Base-by-base conservation (phyloP, 2,888 invertebrate species). In the Amphipoea lucens region DNA sequence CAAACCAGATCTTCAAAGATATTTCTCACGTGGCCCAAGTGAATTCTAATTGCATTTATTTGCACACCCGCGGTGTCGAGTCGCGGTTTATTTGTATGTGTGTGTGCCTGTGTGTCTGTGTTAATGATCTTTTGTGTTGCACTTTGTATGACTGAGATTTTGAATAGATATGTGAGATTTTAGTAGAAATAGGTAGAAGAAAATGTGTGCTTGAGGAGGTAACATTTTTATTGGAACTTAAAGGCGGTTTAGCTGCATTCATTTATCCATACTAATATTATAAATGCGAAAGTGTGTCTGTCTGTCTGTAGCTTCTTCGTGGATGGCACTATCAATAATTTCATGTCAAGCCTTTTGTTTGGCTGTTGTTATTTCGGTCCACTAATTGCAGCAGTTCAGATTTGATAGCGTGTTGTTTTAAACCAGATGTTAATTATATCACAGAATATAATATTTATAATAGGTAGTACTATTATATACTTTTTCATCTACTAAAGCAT, bases 41-140 rank as follows among this genome's bases (percentile, higher is more conserved):
- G 90, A 88, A 91, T 90, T 92, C 91, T 94, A 93, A 94, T 94
- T 93, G 92, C 93, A 91, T 92, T 93, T 93, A 92, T 93, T 93
- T 93, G 91, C 90, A 87, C 90, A 91, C 89, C 89, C 90, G 88
- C 82, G 85, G 84, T 83, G 81, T 86, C 78, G 76, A 66, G 76
- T 67, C 60, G 81, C 80, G 84, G 86, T 67, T 88, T 75, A 23
- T 78, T 71, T 70, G 65, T 74, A 17, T 76, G 73, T 75, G 40
- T 68, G 75, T 29, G 70, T 74, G n/a, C 42, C 63, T 80, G 48
- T 81, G 40, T 68, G 75, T 70, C 70, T 76, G 78, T 68, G 79
- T 82, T 81, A 81, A 86, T 88, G 81, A 87, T 81, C 79, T 81
- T 83, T 82, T 86, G 88, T 85, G 74, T 76, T 76, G 66, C 74